Percentiles rank a stretch among this genome's conserved stretches.
phyloP scores from a whole-genome alignment of 2,113 vertebrate species.

The Beaufortia kweichowensis region DNA sequence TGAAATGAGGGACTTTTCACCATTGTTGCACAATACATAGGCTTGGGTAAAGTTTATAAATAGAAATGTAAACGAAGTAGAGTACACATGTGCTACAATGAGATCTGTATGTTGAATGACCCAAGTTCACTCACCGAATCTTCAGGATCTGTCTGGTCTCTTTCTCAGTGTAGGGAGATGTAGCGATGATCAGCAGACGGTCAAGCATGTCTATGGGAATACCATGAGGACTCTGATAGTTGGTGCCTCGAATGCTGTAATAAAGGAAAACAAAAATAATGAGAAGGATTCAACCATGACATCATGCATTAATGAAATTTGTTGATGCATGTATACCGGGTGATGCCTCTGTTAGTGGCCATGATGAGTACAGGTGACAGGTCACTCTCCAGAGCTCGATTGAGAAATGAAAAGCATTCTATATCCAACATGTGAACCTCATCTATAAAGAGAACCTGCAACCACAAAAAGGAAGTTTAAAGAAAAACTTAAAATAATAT shows the following conservation, averaged over 20 bases:
- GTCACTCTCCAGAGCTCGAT: constrained; percentile 89
- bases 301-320: neutral
- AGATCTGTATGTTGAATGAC: neutral
- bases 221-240: constrained; percentile 90
- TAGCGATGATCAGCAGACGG: constrained; percentile 87
- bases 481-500: neutral
- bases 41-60: no score
- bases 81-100: no score
- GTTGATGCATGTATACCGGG: constrained; percentile 70
- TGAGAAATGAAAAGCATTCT: constrained; percentile 92
- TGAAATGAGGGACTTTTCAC: no score
- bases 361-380: constrained; percentile 91
- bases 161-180: constrained; percentile 87
- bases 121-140: constrained; percentile 75
- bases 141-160: constrained; percentile 90
- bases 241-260: constrained; percentile 87
- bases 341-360: constrained; percentile 93
- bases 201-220: constrained; percentile 91
- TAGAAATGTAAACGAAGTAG: no score
- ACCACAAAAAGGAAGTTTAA: neutral
- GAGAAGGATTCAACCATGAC: neutral
- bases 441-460: constrained; percentile 90
- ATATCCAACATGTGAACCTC: constrained; percentile 96
- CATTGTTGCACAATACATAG: no score
- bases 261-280: neutral